Evolutionary conservation across 2,113 vertebrate genomes (phyloP), one percentile per base, ranked within the genome.

Genomic region (Seriola rivoliana): DNA sequence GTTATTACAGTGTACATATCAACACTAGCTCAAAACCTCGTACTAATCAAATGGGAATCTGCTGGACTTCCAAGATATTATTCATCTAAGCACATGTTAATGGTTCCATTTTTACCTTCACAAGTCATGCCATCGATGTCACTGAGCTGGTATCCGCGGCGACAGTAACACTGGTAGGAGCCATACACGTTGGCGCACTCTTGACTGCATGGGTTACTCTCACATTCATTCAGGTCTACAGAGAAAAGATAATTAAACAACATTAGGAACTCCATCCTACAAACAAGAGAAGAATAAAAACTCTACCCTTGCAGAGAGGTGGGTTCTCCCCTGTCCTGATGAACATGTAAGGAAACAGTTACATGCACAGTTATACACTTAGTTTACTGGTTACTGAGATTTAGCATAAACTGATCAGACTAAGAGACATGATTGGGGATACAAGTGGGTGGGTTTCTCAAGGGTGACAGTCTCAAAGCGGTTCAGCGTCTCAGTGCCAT

Each of bases 121-220:
- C 98, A 99, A 0, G 96, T 98, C 68, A 96, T 90, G 17, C 97
- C 98, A 7, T 99, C 98, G 2, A 96, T 89, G n/a, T 99, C 98
- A 3, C 98, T 99, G 57, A 99, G 97, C 87, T 99, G 97, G 92
- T 97, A 99, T 4, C 98, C 98, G 0, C 97, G 96, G 70, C 98
- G 98, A 85, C 98, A 99, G 72, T 99, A 99, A 50, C 98, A 99
- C 93, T 99, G 98, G 90, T 98, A 99, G 63, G 98, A 99, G 52
- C 98, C 98, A 0, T 98, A 99, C 29, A 99, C 97, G 0, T 99
- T 99, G 85, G 97, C 97, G 4, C 98, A 99, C 83, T 99, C 97
- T 80, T 99, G 98, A 82, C 97, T 98, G 63, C 98, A 99, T 0
- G 97, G 98, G 80, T 82, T 97, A 88, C 87, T 96, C 69, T 93